Evolutionary conservation across 2,888 invertebrate species (phyloP).

Genomic region (Drosophila crucigera): DNA sequence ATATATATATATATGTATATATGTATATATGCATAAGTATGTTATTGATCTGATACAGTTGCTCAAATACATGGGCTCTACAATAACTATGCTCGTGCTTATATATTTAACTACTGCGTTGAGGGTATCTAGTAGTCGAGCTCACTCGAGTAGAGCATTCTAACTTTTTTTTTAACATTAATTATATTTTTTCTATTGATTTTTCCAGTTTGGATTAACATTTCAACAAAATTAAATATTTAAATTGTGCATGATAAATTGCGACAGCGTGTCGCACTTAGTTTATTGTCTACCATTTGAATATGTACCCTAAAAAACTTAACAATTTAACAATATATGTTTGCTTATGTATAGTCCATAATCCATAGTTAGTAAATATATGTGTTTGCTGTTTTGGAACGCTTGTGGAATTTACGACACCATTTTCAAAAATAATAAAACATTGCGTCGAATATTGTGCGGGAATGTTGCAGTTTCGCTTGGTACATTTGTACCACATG

Average conservation of each 20-base stretch:
- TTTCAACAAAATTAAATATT: not conserved
- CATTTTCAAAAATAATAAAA: constrained; percentile 16
- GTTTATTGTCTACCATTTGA: constrained; percentile 43
- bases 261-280: constrained; percentile 6
- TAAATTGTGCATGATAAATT: constrained; percentile 23
- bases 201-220: not conserved
- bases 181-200: not conserved
- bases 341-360: constrained; percentile 17
- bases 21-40: no score
- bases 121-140: not conserved
- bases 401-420: constrained; percentile 33
- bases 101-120: no score
- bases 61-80: no score
- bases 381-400: constrained; percentile 30
- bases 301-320: constrained; percentile 34
- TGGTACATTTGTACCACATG: constrained; percentile 5
- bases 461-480: constrained; percentile 38
- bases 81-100: no score
- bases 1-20: no score
- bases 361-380: constrained; percentile 15
- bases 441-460: constrained; percentile 17
- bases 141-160: not conserved
- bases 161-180: not conserved
- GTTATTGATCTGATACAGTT: no score
- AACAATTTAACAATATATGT: constrained; percentile 34